Percentiles rank a stretch among this genome's conserved stretches.
phyloP scores from a whole-genome alignment of 2,113 vertebrate genomes.

The Calidris pygmaea region DNA sequence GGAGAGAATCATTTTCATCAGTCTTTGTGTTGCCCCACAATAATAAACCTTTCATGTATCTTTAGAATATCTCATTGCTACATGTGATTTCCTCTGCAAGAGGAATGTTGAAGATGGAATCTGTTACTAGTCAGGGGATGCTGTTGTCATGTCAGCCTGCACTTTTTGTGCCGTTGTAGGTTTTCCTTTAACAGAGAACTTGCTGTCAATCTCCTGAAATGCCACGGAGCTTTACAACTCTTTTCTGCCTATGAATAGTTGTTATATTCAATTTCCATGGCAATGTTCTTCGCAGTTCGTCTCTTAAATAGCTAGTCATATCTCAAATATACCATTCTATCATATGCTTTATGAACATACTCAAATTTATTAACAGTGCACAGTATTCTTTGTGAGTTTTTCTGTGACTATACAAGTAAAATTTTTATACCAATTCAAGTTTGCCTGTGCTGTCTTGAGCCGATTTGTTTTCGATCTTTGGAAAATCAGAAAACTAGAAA shows the following conservation, averaged over 20 bases:
- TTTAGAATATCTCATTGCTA: background rate
- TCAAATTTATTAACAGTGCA: background rate
- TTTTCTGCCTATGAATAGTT: conserved; percentile 34
- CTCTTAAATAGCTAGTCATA: background rate
- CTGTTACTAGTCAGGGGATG: background rate
- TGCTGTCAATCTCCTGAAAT: conserved; percentile 41
- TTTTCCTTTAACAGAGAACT: conserved; percentile 1
- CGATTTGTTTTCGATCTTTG: background rate
- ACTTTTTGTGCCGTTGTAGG: background rate
- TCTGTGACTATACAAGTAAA: background rate
- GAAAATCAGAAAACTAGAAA: background rate
- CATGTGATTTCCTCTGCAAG: background rate
- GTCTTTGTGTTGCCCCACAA: background rate
- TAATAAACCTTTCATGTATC: background rate
- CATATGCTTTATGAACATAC: background rate
- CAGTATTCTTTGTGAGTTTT: background rate
- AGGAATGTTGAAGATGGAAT: background rate
- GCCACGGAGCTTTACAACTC: conserved; percentile 32
- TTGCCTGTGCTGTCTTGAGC: background rate
- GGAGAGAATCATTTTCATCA: background rate
- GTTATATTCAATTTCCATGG: conserved; percentile 36
- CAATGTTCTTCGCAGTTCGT: conserved; percentile 2
- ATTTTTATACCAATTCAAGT: background rate
- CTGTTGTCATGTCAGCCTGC: background rate
- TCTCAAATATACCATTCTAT: background rate